A percentile compares a stretch with the other conserved stretches of the same genome.
phyloP scores from a whole-genome alignment of 2,797 vertebrate genomes.

The Adelosebastes latens region DNA sequence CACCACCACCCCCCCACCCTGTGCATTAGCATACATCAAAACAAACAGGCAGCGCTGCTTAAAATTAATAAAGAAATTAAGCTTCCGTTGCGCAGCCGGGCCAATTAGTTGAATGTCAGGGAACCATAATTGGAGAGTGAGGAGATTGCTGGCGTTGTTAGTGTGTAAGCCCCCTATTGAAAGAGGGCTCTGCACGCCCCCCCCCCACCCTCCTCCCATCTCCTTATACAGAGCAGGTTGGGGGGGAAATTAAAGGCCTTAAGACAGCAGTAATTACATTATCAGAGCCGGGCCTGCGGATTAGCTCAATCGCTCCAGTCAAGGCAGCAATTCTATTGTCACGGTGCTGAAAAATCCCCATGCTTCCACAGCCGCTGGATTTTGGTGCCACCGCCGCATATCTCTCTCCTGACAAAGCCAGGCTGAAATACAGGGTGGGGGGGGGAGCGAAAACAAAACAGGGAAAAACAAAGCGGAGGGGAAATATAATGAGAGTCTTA shows the following conservation, averaged over 20 bases:
- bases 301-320: constrained; percentile 99
- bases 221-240: constrained; percentile 87
- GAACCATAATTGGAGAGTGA: constrained; percentile 97
- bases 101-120: constrained; percentile 99
- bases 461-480: constrained; percentile 88
- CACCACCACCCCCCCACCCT: constrained; percentile 73
- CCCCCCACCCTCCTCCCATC: constrained; percentile 56
- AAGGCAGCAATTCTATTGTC: constrained; percentile 98
- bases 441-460: constrained; percentile 82
- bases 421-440: constrained; percentile 80
- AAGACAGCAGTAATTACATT: constrained; percentile 99
- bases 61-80: constrained; percentile 99
- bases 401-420: constrained; percentile 94
- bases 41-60: constrained; percentile 85
- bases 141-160: constrained; percentile 93
- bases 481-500: constrained; percentile 96
- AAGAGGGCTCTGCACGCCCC: constrained; percentile 82
- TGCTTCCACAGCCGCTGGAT: constrained; percentile 92
- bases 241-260: constrained; percentile 95
- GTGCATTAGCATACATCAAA: constrained; percentile 92
- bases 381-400: constrained; percentile 92
- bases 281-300: constrained; percentile 95
- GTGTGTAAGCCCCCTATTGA: constrained; percentile 89
- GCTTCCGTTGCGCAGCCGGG: constrained; percentile 93
- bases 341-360: constrained; percentile 92